Evolutionary conservation across 2,113 vertebrate genomes (phyloP).

Genomic region (Etheostoma spectabile): DNA sequence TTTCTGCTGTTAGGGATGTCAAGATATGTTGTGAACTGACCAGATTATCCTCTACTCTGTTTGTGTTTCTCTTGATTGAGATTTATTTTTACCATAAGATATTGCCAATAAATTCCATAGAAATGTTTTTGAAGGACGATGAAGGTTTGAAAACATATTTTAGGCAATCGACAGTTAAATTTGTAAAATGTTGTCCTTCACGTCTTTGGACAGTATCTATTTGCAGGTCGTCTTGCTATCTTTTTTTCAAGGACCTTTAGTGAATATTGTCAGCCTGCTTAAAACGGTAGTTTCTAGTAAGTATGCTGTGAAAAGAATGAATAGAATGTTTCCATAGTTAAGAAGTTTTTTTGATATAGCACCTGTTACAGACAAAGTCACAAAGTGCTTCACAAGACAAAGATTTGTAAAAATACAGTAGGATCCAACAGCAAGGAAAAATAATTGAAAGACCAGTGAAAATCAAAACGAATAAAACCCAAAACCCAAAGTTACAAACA

Average conservation of each 20-base stretch:
- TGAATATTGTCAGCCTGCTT: background rate
- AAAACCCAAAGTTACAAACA: no score
- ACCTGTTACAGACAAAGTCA: no score
- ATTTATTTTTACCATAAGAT: no score
- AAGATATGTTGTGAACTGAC: background rate
- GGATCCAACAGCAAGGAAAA: no score
- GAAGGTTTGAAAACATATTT: background rate
- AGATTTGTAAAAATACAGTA: no score
- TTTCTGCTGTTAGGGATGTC: background rate
- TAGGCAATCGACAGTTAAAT: background rate
- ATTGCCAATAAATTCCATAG: no score
- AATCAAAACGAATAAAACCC: no score
- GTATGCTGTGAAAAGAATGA: background rate
- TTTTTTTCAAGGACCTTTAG: background rate
- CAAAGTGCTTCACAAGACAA: no score
- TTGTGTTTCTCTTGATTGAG: background rate
- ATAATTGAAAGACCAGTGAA: no score
- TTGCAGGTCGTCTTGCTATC: background rate
- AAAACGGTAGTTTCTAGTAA: background rate
- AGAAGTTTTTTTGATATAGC: no score
- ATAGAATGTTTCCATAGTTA: slow-evolving; percentile 33
- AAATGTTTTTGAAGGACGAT: background rate
- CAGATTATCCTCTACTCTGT: background rate
- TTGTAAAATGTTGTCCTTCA: background rate
- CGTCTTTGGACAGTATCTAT: background rate